Base-by-base conservation (phyloP, 2,888 invertebrate genomes). In the Cotesia congregata region DNA sequence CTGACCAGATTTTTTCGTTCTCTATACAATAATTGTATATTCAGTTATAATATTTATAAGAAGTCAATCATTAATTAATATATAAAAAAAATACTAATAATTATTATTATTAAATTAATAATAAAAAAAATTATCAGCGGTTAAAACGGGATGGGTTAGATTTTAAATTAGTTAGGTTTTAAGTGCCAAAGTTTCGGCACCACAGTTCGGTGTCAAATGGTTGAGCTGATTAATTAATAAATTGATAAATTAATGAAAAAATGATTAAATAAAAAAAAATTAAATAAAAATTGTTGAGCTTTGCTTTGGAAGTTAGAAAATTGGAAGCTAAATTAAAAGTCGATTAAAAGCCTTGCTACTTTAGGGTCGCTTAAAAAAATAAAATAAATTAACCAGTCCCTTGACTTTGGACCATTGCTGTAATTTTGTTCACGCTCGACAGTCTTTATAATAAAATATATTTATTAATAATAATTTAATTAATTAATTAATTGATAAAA, bases 151-250 rank as follows among this genome's bases (percentile, higher is more conserved):
- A 77, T 41, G 73, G 68, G 68, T 60, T 59, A 77, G 20, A 62
- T 39, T 64, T 76, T 61, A 70, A 77, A 81, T 83, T 84, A 83
- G 81, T 80, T 79, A 83, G 78, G 82, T 84, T 83, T 82, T 84
- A 86, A 86, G 86, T 86, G 86, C 86, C 86, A 85, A 86, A 85
- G 84, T 84, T 30, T 30, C 84, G 81, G 84, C 85, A 84, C 83
- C 83, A 30, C 30, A 30, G 30, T 30, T 30, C 30, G 30, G 30
- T 30, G 3, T 30, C 30, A 76, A 59, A 80, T 80, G 77, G 77
- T 77, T 77, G 64, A 50, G 60, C 20, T 40, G 40, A 76, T 61
- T 61, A 71, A 61, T 39, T 30, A 12, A 65, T 7, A 12, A 40
- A 30, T 30, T 30, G 3, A 0, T 3, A 30, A 30, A 30, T 3